These are phyloP conservation scores for Calameuta pallipes DNA, from an alignment of 2,888 invertebrate genomes.

Conservation along the genomic window DNA sequence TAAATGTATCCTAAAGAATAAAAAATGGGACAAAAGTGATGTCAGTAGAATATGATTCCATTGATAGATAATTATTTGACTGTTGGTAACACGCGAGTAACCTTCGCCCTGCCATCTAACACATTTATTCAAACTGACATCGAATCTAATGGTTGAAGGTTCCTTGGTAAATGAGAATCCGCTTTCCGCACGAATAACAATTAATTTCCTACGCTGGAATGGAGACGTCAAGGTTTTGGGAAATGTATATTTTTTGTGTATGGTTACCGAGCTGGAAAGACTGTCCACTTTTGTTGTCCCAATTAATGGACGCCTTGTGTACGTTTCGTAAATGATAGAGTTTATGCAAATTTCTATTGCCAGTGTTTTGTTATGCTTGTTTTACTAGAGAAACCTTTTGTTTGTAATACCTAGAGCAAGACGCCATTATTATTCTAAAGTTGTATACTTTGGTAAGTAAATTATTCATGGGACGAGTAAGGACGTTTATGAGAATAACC, in stretches of 20 bases:
- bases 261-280: slow-evolving; percentile 3
- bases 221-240: slow-evolving; percentile 4
- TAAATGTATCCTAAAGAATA: neutral
- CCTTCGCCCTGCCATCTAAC: neutral
- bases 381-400: neutral
- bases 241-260: slow-evolving; percentile 3
- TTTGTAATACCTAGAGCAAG: neutral
- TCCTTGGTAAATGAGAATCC: neutral
- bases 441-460: neutral
- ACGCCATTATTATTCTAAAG: neutral
- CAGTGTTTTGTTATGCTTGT: neutral
- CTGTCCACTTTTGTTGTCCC: neutral
- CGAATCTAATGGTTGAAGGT: neutral
- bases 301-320: neutral
- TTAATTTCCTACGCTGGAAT: neutral
- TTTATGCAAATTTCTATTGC: neutral
- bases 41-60: neutral
- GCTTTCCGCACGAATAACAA: neutral
- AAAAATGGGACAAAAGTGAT: neutral
- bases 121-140: neutral
- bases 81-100: neutral
- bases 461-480: neutral
- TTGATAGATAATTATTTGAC: neutral
- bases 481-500: neutral
- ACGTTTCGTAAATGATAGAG: neutral